These are phyloP conservation scores for Pelagia noctiluca DNA, from an alignment of 30 jellyfish, hydroid and myxozoan genomes.

Conservation along the genomic window DNA sequence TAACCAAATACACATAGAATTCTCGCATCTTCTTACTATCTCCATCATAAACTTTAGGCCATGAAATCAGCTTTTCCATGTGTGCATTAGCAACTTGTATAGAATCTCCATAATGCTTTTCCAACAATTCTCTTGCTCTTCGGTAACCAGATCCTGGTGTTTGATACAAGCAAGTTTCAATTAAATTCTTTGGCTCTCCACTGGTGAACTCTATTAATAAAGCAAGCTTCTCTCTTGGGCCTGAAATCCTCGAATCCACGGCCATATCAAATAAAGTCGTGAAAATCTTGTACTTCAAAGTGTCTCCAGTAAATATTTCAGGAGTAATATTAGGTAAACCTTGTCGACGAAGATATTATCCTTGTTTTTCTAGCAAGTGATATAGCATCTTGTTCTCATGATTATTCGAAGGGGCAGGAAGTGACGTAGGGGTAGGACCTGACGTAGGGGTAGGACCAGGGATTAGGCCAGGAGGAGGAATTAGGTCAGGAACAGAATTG, in stretches of 20 bases:
- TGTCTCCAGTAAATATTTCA: constrained; percentile 46
- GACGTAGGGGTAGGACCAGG: constrained; percentile 44
- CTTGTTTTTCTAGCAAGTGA: constrained; percentile 52
- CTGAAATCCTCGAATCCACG: constrained; percentile 36
- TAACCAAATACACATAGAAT: constrained; percentile 42
- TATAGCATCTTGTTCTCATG: constrained; percentile 42
- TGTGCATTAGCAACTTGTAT: constrained; percentile 57
- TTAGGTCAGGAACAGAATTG: constrained; percentile 35
- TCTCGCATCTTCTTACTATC: constrained; percentile 50
- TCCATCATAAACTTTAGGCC: constrained; percentile 47
- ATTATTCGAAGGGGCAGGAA: constrained; percentile 49
- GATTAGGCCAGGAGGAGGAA: constrained; percentile 20
- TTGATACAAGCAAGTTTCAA: constrained; percentile 49
- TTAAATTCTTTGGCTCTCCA: constrained; percentile 56
- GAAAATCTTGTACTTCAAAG: constrained; percentile 55
- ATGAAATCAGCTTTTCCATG: constrained; percentile 53
- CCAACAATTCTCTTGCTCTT: constrained; percentile 55
- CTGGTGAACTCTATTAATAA: constrained; percentile 43
- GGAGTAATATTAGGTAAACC: constrained; percentile 45
- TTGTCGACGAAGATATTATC: constrained; percentile 31
- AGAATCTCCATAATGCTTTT: constrained; percentile 46
- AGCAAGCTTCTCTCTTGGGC: constrained; percentile 58
- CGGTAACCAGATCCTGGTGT: constrained; percentile 47
- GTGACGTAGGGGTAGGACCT: too few species aligned
- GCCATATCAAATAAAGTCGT: constrained; percentile 52